A percentile compares a stretch with the other conserved stretches of the same genome.
phyloP scores from a whole-genome alignment of 2,888 invertebrate species.

The Phyllotreta striolata region DNA sequence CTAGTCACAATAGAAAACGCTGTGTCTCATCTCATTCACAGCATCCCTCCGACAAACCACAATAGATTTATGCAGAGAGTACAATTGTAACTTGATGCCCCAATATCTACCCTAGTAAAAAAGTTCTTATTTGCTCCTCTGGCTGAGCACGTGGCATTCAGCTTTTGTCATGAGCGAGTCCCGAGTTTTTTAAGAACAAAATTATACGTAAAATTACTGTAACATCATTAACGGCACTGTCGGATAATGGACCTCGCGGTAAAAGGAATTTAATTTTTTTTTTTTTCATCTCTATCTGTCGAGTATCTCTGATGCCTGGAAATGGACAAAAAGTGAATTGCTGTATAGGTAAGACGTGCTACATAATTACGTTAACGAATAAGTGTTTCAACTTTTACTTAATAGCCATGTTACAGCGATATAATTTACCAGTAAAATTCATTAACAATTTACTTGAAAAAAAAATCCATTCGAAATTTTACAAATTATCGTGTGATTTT shows the following conservation, averaged over 20 bases:
- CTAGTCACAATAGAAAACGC: conserved; percentile 36
- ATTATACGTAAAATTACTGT: conserved; percentile 33
- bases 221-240: conserved; percentile 34
- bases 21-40: conserved; percentile 50
- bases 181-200: conserved; percentile 32
- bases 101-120: conserved; percentile 47
- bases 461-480: too few relatives aligned
- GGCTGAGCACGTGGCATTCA: conserved; percentile 40
- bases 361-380: too few relatives aligned
- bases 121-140: conserved; percentile 44
- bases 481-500: too few relatives aligned
- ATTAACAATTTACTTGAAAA: too few relatives aligned
- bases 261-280: conserved; percentile 19
- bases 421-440: too few relatives aligned
- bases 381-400: too few relatives aligned
- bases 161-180: conserved; percentile 34
- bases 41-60: conserved; percentile 47
- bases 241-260: conserved; percentile 31
- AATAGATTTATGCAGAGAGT: conserved; percentile 44
- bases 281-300: conserved; percentile 17
- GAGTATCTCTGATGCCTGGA: conserved; percentile 15
- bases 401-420: too few relatives aligned
- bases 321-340: conserved; percentile 15
- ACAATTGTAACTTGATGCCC: conserved; percentile 51
- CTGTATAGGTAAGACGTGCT: neutral